Evolutionary conservation across 2,113 vertebrate species (phyloP).

Genomic region (Rhizomys pruinosus): DNA sequence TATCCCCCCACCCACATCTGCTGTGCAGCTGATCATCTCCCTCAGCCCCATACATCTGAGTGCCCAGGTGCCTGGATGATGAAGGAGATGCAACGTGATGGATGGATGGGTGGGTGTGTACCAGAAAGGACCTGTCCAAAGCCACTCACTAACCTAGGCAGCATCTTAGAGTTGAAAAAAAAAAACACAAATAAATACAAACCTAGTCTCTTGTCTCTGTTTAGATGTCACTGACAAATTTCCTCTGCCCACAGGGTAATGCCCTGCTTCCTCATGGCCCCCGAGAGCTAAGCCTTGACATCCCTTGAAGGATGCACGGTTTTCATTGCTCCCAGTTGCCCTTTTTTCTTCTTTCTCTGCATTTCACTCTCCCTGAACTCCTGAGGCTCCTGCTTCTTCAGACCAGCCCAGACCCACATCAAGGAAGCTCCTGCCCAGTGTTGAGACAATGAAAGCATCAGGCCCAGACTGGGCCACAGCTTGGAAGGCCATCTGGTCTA

Average conservation of each 20-base stretch:
- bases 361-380: not conserved
- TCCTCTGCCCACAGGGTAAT: not conserved
- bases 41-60: not conserved
- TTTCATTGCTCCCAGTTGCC: not conserved
- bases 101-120: not conserved
- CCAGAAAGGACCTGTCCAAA: not conserved
- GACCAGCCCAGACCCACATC: not conserved
- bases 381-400: fast-evolving
- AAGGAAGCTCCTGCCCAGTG: not conserved
- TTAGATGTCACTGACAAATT: not conserved
- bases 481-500: not conserved
- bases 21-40: not conserved
- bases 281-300: not conserved
- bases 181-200: slow-evolving; percentile 39
- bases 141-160: slow-evolving; percentile 45
- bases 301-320: fast-evolving
- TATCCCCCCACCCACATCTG: not conserved
- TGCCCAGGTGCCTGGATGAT: not conserved
- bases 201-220: not conserved
- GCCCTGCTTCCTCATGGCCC: not conserved
- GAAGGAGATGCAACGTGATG: slow-evolving; percentile 2
- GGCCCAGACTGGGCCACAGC: not conserved
- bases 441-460: not conserved
- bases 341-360: no score
- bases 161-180: not conserved